A percentile compares a stretch with the other conserved stretches of the same genome.
These are phyloP conservation scores for Chelon auratus DNA, from an alignment of 2,797 vertebrate species.

Conservation along the genomic window DNA sequence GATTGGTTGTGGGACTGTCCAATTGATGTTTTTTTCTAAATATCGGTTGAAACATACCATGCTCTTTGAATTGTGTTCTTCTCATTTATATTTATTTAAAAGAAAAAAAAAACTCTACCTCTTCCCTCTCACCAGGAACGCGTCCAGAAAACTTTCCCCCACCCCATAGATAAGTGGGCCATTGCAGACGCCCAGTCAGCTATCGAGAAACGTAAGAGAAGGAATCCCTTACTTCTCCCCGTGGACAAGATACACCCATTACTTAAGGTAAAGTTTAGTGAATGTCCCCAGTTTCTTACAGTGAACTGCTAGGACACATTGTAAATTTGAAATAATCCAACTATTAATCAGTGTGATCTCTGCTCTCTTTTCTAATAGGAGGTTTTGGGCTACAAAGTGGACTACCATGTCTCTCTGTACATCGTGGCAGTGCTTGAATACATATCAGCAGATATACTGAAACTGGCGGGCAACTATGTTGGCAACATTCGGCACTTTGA, in stretches of 20 bases:
- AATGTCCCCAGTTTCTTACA: background rate
- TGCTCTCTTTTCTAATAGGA: conserved; percentile 83
- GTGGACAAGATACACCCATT: conserved; percentile 99
- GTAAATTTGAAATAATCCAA: background rate
- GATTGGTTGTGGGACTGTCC: too few relatives aligned
- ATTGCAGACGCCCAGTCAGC: conserved; percentile 96
- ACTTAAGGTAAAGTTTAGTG: conserved; percentile 87
- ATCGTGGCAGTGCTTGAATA: conserved; percentile 98
- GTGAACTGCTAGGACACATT: conserved; percentile 22
- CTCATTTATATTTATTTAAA: background rate
- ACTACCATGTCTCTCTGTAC: conserved; percentile 96
- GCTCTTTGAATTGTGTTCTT: too few relatives aligned
- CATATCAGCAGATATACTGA: conserved; percentile 98
- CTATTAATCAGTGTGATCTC: background rate
- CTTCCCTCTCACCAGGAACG: conserved; percentile 86
- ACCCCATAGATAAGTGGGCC: conserved; percentile 99
- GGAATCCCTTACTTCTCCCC: conserved; percentile 94
- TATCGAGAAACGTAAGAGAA: conserved; percentile 95
- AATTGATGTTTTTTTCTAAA: too few relatives aligned
- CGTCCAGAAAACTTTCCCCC: conserved; percentile 98
- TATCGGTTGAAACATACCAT: too few relatives aligned
- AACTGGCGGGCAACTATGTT: conserved; percentile 98
- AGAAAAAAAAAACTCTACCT: background rate
- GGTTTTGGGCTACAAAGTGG: conserved; percentile 96
- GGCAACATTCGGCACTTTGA: conserved; percentile 98